Conservation (phyloP, 2,888 invertebrate genomes). For the Acanthosepion lycidas region DNA sequence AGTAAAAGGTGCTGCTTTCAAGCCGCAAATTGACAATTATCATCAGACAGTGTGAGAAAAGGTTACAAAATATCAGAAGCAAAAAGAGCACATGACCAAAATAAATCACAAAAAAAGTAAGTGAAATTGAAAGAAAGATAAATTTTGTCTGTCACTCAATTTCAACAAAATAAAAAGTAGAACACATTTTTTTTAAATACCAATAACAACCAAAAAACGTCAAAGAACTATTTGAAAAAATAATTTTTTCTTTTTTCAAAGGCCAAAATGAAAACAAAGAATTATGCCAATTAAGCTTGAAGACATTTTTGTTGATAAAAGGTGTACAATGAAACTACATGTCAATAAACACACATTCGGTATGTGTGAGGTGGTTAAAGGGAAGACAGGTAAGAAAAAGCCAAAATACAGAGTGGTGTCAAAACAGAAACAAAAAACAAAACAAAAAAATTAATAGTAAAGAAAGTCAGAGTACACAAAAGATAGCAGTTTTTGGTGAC, state of each 20-base stretch:
- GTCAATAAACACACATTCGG: background rate
- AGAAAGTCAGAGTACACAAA: background rate
- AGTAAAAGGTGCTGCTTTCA: background rate
- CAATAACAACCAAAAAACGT: background rate
- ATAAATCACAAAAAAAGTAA: background rate
- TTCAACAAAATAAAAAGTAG: background rate
- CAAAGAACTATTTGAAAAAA: background rate
- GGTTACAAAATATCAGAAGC: background rate
- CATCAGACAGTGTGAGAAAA: background rate
- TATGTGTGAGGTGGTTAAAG: background rate
- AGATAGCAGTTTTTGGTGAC: slow-evolving; percentile 21
- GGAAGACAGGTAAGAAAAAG: too few relatives aligned
- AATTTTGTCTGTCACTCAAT: background rate
- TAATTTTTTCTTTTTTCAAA: background rate
- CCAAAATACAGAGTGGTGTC: background rate
- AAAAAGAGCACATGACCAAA: background rate
- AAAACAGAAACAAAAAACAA: background rate
- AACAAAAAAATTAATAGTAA: background rate
- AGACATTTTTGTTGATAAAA: background rate
- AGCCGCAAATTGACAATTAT: background rate
- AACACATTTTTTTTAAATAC: background rate
- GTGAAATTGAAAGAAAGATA: background rate
- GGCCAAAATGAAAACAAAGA: background rate
- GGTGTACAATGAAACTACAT: slow-evolving; percentile 33
- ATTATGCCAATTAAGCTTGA: background rate